Base-by-base conservation (phyloP, 2,113 vertebrate species). In the Sarotherodon lohbergeri region DNA sequence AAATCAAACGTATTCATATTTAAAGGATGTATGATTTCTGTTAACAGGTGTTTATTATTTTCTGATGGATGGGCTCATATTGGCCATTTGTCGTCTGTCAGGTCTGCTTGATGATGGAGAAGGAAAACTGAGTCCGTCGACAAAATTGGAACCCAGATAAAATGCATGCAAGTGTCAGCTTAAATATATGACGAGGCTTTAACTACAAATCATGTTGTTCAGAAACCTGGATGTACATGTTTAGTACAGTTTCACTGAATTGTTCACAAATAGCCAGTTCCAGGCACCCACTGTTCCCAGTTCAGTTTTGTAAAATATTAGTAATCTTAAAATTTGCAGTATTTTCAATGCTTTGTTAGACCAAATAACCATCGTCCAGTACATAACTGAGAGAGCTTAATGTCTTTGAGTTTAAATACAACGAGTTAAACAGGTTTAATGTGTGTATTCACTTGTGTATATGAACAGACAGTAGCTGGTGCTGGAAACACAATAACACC, bases 1-100 rank as follows among this genome's bases (percentile, higher is more conserved):
- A 82, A 93, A 92, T 94, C 92, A 93, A 86, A 89, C 68, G 66
- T 59, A 68, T 89, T 90, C 80, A 83, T 86, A 90, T 91, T 90
- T 90, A 88, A 81, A 91, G 24, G 76, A 85, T 84, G 81, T 89
- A 63, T 54, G 10, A 82, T 81, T 90, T 85, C 86, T 87, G 85
- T 85, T 88, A 87, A 91, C 82, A 86, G 50, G 83, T 92, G 79
- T 94, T 93, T 81, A 85, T 86, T 90, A 27, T 92, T 86, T 90
- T 80, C 82, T 93, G 85, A 93, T 83, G 89, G 86, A 94, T 91
- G 56, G 50, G 9, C 68, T 80, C 5, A 7, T 48, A 56, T 81
- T 2, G 5, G 48, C 27, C 6, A 71, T 90, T 90, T 86, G 73
- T 89, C 83, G 56, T 76, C 84, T 59, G 82, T 80, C 71, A 32